These are phyloP conservation scores for Acestrorhynchus altus DNA, from an alignment of 2,797 vertebrate genomes.

Conservation along the genomic window DNA sequence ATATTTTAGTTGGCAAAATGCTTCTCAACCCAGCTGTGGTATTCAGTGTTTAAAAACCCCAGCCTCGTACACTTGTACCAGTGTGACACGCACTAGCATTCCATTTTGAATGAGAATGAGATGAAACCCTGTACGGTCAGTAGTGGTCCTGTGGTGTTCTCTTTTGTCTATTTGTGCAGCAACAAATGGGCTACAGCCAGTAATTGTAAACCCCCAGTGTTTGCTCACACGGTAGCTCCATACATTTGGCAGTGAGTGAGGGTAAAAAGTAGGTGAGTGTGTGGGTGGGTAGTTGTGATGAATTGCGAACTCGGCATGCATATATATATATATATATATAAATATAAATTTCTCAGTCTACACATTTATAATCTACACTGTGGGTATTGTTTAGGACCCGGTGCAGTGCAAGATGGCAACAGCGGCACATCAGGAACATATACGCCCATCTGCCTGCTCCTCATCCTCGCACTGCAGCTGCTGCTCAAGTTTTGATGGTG, in stretches of 20 bases:
- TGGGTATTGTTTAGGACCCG: constrained; percentile 75
- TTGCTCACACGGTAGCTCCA: not conserved
- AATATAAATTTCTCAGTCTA: not conserved
- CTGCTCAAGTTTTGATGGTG: constrained; percentile 93
- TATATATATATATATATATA: too few species aligned
- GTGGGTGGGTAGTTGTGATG: not conserved
- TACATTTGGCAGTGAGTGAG: not conserved
- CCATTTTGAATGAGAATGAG: too few species aligned
- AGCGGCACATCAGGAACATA: constrained; percentile 80
- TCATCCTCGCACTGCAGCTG: constrained; percentile 82
- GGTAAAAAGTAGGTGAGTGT: not conserved
- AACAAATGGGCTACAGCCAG: not conserved
- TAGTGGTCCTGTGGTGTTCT: not conserved
- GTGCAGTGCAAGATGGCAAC: constrained; percentile 92
- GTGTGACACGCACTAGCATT: too few species aligned
- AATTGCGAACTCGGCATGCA: not conserved
- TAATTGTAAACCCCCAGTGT: not conserved
- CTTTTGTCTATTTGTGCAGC: too few species aligned
- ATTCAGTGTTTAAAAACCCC: not conserved
- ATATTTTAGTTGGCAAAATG: not conserved
- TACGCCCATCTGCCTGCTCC: constrained; percentile 85
- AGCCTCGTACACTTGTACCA: too few species aligned
- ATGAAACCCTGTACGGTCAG: not conserved
- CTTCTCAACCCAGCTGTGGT: not conserved
- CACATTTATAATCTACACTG: not conserved